Conservation (phyloP, 1,140 invertebrate species). For the Cherax quadricarinatus region DNA sequence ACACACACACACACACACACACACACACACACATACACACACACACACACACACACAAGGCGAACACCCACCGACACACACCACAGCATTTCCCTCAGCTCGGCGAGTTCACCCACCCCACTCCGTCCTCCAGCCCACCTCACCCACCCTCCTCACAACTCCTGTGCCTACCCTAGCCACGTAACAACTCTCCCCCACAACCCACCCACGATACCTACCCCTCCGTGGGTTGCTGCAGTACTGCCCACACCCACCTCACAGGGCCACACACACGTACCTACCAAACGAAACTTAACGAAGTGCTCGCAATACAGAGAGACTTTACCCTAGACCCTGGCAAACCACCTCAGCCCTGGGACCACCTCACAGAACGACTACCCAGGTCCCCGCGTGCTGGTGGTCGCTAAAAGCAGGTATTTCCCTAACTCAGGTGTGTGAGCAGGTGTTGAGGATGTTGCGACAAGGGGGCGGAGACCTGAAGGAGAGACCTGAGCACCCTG, state of each 20-base stretch:
- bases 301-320: neutral
- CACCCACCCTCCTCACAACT: neutral
- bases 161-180: neutral
- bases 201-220: neutral
- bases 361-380: neutral
- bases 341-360: neutral
- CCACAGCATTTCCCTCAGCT: neutral
- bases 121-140: neutral
- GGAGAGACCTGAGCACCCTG: neutral
- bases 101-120: neutral
- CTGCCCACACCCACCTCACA: too few species aligned
- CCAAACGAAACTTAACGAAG: neutral
- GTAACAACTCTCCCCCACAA: neutral
- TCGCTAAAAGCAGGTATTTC: constrained; percentile 6
- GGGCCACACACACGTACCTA: neutral
- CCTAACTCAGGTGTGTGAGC: neutral
- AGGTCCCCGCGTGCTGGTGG: neutral
- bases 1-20: neutral
- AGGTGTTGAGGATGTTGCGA: constrained; percentile 7
- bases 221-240: too few species aligned
- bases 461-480: neutral
- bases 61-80: too few species aligned
- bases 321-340: neutral
- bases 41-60: neutral
- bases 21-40: neutral